A percentile compares a stretch with the other conserved stretches of the same genome.
phyloP scores from a whole-genome alignment of 2,113 vertebrate genomes.

The Nesoenas mayeri region DNA sequence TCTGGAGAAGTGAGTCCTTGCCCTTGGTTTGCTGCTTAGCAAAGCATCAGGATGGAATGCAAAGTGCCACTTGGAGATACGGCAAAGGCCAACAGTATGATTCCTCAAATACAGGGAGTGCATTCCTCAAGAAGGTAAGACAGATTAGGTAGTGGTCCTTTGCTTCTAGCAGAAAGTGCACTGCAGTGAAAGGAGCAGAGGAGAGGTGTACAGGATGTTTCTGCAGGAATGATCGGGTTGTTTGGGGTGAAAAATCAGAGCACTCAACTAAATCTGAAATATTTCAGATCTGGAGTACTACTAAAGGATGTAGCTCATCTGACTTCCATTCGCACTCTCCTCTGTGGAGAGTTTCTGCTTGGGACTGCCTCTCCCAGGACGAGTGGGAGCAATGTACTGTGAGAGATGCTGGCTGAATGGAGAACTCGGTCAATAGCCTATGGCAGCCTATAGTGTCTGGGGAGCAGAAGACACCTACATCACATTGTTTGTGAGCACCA shows the following conservation, averaged over 20 bases:
- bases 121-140: background rate
- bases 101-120: background rate
- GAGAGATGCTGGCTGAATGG: background rate
- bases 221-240: background rate
- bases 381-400: background rate
- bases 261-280: background rate
- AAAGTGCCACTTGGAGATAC: constrained; percentile 38
- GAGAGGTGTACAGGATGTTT: background rate
- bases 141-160: background rate
- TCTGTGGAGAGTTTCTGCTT: background rate
- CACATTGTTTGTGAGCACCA: rapidly evolving
- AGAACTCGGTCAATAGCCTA: background rate
- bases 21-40: background rate
- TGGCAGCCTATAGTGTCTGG: background rate
- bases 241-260: background rate
- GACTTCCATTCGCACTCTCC: background rate
- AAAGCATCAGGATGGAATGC: constrained; percentile 22
- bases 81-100: background rate
- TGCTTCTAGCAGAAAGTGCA: background rate
- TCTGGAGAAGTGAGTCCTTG: background rate
- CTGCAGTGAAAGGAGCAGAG: background rate
- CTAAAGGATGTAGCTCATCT: background rate
- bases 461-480: background rate
- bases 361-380: background rate
- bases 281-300: background rate